These are phyloP conservation scores for Nipponia nippon DNA, from an alignment of 2,113 vertebrate species.

Conservation along the genomic window DNA sequence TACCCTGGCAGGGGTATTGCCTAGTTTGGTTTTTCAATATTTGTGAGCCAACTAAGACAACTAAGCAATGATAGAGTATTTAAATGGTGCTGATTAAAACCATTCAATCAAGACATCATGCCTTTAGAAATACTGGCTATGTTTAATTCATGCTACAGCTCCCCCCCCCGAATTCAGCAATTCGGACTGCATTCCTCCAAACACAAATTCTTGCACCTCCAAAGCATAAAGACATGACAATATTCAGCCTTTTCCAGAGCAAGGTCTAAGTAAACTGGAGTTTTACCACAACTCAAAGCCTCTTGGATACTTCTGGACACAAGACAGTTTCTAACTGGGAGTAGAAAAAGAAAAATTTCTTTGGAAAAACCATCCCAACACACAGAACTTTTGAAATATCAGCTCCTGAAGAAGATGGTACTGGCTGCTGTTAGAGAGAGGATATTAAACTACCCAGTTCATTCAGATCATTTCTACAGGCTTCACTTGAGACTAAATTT, in stretches of 20 bases:
- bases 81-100: conserved; percentile 29
- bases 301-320: neutral
- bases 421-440: neutral
- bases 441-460: neutral
- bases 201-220: neutral
- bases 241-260: neutral
- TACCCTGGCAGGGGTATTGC: neutral
- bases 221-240: neutral
- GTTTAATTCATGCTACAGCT: conserved; percentile 1
- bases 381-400: neutral
- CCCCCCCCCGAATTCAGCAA: neutral
- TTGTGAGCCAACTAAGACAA: neutral
- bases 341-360: neutral
- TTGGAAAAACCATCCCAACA: neutral
- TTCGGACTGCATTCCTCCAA: neutral
- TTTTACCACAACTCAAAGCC: neutral
- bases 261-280: neutral
- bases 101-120: neutral
- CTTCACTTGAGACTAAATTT: neutral
- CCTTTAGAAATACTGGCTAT: neutral
- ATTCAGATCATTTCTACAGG: neutral
- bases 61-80: neutral
- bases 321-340: neutral
- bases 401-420: neutral
- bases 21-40: neutral